Evolutionary conservation across 2,113 vertebrate species (phyloP), one percentile per base, ranked within the genome.

Genomic region (Larimichthys polyactis): DNA sequence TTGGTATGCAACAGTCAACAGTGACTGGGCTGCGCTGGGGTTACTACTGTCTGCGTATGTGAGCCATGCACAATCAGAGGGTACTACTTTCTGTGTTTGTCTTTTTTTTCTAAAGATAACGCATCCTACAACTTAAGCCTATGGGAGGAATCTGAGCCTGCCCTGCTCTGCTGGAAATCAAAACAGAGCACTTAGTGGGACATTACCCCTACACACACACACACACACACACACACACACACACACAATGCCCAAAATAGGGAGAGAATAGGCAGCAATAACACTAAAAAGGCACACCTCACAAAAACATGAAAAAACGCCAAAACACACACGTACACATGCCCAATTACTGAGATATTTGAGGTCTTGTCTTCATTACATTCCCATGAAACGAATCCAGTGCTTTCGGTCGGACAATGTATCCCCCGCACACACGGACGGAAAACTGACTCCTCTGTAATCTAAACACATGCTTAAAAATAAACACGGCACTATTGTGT

Each of bases 81-180:
- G 62, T 58, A 78, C 67, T 72, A 68, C 76, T 87, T 82, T 75
- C 51, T 82, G 48, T 52, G 67, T 51, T 81, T 81, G 87, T 60
- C 66, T 73, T 88, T 75, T 73, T 73, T 71, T 73, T 72, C 91
- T 91, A 82, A 90, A 90, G 88, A 95, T 92, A 92, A 90, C 60
- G 36, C 81, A 81, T 72, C 78, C 73, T 59, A 79, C 75, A 81
- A 83, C 85, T 87, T 57, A 69, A 86, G 63, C 86, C 71, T 78
- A 68, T 49, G 71, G 76, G 71, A 85, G 84, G 86, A 90, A 93
- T 89, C 44, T 81, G 81, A 88, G 78, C 71, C 76, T 49, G 22
- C 69, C 66, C 72, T 85, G 68, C 75, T 86, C 60, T 20, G 78
- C 43, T 87, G 74, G 88, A 80, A 91, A 90, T 78, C 82, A 88